phyloP scores from a whole-genome alignment of 2,888 invertebrate species.

The Cantharis flavilabris region DNA sequence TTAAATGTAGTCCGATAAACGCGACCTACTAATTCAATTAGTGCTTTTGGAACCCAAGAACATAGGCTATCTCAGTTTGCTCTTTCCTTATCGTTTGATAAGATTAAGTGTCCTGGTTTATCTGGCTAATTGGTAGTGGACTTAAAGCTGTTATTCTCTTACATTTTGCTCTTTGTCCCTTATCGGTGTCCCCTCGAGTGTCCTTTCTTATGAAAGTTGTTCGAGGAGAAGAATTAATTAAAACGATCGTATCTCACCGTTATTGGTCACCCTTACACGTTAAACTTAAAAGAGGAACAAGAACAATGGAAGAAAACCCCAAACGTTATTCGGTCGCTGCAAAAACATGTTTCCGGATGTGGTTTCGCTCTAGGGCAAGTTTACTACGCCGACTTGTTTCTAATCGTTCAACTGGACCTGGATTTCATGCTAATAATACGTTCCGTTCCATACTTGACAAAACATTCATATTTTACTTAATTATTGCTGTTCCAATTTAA shows the following conservation, averaged over 20 bases:
- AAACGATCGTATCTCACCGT: not conserved
- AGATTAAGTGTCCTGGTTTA: constrained; percentile 48
- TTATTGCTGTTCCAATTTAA: not conserved
- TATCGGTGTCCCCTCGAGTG: not conserved
- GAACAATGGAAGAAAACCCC: not conserved
- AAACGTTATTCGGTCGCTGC: not conserved
- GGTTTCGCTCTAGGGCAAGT: constrained; percentile 41
- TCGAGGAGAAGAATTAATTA: not conserved
- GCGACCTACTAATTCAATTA: constrained; percentile 32
- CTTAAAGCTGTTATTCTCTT: constrained; percentile 36
- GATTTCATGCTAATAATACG: constrained; percentile 23
- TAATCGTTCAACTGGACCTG: constrained; percentile 32
- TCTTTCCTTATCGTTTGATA: constrained; percentile 44
- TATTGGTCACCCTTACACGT: not conserved
- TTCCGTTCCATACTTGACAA: constrained; percentile 25
- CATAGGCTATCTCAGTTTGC: constrained; percentile 38
- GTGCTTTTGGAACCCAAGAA: constrained; percentile 24
- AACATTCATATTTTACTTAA: constrained; percentile 24
- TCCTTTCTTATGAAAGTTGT: not conserved
- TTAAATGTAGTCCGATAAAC: constrained; percentile 29
- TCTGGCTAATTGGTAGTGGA: constrained; percentile 51
- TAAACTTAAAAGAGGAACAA: not conserved
- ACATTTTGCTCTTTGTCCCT: constrained; percentile 12
- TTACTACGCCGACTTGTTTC: constrained; percentile 33
- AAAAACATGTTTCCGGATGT: constrained; percentile 1